Conservation (phyloP, 2,797 vertebrate genomes). For the Tokudaia tokunoshimensis region DNA sequence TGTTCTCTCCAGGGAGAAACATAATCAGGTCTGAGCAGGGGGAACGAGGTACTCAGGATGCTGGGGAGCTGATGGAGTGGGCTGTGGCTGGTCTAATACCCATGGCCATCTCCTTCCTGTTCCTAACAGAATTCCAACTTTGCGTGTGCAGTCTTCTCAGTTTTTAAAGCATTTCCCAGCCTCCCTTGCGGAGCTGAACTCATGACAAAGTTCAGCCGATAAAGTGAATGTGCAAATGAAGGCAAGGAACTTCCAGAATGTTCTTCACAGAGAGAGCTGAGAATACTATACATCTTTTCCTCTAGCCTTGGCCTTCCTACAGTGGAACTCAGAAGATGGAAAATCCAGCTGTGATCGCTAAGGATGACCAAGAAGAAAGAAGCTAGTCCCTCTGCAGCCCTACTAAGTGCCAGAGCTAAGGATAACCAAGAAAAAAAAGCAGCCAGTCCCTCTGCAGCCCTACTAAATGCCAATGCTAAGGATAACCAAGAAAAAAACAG, state of each 20-base stretch:
- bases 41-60: fast-evolving
- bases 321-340: neutral
- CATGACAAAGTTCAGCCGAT: neutral
- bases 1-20: neutral
- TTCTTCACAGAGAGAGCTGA: neutral
- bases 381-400: neutral
- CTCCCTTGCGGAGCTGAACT: neutral
- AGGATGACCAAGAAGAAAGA: neutral
- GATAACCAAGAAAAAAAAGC: neutral
- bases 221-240: neutral
- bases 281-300: fast-evolving
- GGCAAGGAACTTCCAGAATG: neutral
- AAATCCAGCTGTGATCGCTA: neutral
- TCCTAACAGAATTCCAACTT: neutral
- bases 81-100: neutral
- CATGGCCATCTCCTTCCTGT: neutral
- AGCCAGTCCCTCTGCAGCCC: neutral
- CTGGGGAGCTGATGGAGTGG: fast-evolving
- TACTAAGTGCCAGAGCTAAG: neutral
- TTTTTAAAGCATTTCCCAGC: neutral
- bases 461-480: neutral
- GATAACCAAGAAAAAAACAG: neutral
- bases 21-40: neutral
- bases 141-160: neutral
- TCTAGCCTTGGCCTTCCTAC: neutral